phyloP scores from a whole-genome alignment of 2,797 vertebrate species.

The Kryptopterus vitreolus region DNA sequence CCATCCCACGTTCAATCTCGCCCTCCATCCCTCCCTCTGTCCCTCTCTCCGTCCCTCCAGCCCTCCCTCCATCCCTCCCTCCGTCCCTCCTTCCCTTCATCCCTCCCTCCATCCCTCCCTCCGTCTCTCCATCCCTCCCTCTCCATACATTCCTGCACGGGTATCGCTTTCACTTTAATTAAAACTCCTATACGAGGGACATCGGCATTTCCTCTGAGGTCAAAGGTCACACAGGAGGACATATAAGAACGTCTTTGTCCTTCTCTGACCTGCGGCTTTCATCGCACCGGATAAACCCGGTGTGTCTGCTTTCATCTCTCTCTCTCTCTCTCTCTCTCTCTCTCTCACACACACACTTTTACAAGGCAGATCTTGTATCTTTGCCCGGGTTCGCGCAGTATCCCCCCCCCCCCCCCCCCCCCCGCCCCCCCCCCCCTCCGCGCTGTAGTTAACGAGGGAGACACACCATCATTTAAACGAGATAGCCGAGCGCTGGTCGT shows the following conservation, averaged over 20 bases:
- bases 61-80: neutral
- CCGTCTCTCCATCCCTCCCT: neutral
- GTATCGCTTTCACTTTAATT: conserved; percentile 55
- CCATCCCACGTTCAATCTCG: neutral
- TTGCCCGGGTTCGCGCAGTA: neutral
- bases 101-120: neutral
- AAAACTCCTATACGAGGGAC: conserved; percentile 35
- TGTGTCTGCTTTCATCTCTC: neutral
- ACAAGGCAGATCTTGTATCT: conserved; percentile 27
- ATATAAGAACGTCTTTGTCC: conserved; percentile 44
- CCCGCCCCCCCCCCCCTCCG: neutral
- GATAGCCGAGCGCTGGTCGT: neutral
- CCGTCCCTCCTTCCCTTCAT: neutral
- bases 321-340: neutral
- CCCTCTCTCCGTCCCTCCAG: neutral
- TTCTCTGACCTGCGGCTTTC: conserved; percentile 11
- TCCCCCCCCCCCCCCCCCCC: neutral
- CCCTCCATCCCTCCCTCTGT: neutral
- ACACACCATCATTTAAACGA: neutral
- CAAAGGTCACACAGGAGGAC: conserved; percentile 49
- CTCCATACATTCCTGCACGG: conserved; percentile 29
- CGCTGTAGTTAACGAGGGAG: neutral
- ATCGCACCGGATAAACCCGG: neutral
- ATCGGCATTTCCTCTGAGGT: conserved; percentile 48
- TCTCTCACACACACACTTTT: neutral